phyloP scores from a whole-genome alignment of 2,888 invertebrate species.

The Glyphotaelius pellucidus region DNA sequence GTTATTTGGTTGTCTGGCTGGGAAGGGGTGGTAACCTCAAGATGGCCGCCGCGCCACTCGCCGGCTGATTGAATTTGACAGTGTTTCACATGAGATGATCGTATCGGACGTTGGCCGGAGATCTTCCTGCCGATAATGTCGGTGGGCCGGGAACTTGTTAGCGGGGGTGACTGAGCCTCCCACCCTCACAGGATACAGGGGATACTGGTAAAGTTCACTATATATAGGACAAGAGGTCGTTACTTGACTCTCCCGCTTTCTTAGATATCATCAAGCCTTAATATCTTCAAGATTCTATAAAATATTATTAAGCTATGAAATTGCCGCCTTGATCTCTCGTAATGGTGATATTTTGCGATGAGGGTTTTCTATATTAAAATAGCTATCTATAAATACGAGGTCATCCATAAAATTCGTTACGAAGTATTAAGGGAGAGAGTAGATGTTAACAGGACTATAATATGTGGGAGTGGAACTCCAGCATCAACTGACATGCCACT shows the following conservation, averaged over 20 bases:
- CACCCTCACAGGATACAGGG: not conserved
- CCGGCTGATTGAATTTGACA: constrained; percentile 30
- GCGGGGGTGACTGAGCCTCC: not conserved
- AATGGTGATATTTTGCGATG: not conserved
- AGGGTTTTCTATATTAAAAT: not conserved
- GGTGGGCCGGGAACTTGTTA: constrained; percentile 17
- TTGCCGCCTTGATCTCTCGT: not conserved
- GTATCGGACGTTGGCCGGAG: constrained; percentile 23
- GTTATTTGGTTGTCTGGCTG: not conserved
- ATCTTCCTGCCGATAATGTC: constrained; percentile 24
- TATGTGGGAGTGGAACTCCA: not conserved
- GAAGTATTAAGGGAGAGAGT: not conserved
- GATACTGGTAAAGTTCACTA: not conserved
- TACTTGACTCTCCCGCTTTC: not conserved
- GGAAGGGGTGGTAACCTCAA: not conserved
- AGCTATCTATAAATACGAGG: not conserved
- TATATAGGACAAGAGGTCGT: not conserved
- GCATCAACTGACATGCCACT: not conserved
- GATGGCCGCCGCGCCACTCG: constrained; percentile 22
- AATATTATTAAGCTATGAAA: not conserved
- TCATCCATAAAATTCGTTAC: not conserved
- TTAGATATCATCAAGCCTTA: not conserved
- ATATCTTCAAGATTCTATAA: not conserved
- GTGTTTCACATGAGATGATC: constrained; percentile 41
- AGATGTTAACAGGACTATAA: not conserved